Conservation (phyloP, 1,140 invertebrate genomes). For the Sycobia sp. region DNA sequence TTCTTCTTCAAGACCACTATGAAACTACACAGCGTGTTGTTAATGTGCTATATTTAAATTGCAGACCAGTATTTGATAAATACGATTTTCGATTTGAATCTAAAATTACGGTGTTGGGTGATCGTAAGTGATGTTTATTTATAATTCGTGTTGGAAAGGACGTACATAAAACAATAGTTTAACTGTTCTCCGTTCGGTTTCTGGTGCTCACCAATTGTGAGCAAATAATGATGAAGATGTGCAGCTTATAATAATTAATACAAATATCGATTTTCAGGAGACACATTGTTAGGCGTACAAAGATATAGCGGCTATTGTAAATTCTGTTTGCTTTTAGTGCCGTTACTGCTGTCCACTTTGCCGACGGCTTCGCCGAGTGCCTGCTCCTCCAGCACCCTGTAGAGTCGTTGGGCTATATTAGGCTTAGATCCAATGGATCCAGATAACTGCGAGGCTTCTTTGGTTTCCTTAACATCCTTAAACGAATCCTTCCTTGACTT, state of each 20-base stretch:
- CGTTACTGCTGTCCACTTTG: slow-evolving; percentile 36
- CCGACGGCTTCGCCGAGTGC: slow-evolving; percentile 51
- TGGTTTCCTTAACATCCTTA: slow-evolving; percentile 38
- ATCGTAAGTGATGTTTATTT: background rate
- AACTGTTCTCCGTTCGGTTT: too few species aligned
- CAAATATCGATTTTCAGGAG: slow-evolving; percentile 37
- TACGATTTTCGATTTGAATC: too few species aligned
- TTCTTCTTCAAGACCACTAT: too few species aligned
- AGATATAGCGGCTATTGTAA: slow-evolving; percentile 34
- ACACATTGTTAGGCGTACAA: slow-evolving; percentile 37
- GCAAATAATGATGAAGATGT: too few species aligned
- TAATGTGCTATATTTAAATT: background rate
- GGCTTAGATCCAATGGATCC: slow-evolving; percentile 33
- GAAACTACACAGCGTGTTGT: slow-evolving; percentile 17
- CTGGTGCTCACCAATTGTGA: too few species aligned
- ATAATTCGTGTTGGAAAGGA: slow-evolving; percentile 13
- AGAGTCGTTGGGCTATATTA: slow-evolving; percentile 53
- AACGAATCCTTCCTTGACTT: slow-evolving; percentile 43
- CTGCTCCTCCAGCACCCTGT: slow-evolving; percentile 58
- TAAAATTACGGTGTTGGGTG: too few species aligned
- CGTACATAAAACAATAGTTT: background rate
- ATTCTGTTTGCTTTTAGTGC: slow-evolving; percentile 31
- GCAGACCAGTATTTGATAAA: too few species aligned
- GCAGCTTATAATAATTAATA: slow-evolving; percentile 4
- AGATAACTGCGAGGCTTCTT: background rate